Evolutionary conservation across 2,113 vertebrate species (phyloP), one percentile per base, ranked within the genome.

Genomic region (Acrocephalus arundinaceus): DNA sequence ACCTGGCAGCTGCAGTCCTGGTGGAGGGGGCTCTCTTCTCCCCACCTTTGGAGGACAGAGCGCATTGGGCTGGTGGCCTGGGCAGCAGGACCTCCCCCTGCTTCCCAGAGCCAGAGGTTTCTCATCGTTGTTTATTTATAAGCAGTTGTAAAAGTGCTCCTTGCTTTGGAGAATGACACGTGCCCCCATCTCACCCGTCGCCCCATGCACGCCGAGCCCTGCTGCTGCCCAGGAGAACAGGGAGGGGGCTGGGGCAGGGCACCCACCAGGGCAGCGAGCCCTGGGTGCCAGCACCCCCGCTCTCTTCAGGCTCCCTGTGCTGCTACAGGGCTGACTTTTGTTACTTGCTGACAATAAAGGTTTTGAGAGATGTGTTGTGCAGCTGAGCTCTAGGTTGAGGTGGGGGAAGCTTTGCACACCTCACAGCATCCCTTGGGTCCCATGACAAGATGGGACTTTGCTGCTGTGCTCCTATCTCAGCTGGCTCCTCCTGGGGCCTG

Each of bases 311-410:
- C 51, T 73, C n/a, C 77, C 87, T 33, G 58, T 0, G 3, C 78
- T 2, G 13, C 75, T 1, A 7, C 3, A 6, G 88, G 86, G 55
- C 79, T 74, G 80, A 74, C 51, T 91, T 86, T 89, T 89, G 90
- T 76, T 96, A 91, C 85, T 82, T 75, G 93, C 96, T 94, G 94
- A 93, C 79, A 97, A 96, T 97, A 97, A 97, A 96, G 68, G 85
- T 96, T 96, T 97, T 90, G 90, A 94, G 90, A 96, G 79, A 93
- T 27, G 63, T 2, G 27, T 33, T 41, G 87, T 63, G 72, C 7
- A 25, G n/a, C 67, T 93, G 43, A 41, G 54, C 49, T 91, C 28
- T 3, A 30, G n/a, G 76, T 0, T 0, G 39, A 63, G 76, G 7
- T 0, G 2, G 43, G 65, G n/a, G n/a, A 43, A 63, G 33, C 45